Base-by-base conservation (phyloP, 2,113 vertebrate genomes). In the Thryonomys swinderianus region DNA sequence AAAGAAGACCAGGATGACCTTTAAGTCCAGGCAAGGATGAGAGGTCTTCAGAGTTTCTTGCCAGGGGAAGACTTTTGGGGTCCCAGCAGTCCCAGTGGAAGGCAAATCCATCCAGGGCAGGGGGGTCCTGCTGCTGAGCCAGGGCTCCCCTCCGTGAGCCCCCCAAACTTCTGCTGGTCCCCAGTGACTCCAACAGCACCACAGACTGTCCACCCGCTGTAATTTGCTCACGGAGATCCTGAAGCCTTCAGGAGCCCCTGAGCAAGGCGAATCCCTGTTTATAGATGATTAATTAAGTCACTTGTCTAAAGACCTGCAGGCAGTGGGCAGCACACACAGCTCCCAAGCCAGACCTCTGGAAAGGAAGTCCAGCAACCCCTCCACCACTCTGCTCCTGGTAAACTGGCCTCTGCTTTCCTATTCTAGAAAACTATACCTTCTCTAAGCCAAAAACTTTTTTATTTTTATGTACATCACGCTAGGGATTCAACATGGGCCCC, bases 181-280 rank as follows among this genome's bases (percentile, higher is more conserved):
- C 14, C 21, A 30, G 69, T 59, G 32, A 18, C 34, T 20, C 3
- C 3, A 7, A 34, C 34, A 37, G 8, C 18, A 6, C 10, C 18
- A 23, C 4, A 3, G 21, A 3, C 2, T 3, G 1, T 3, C 7
- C 20, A 7, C 40, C 9, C 17, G 74, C 66, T 48, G 59, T 10
- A 37, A 3, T 0, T 2, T 11, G 10, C 45, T 34, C 84, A 23
- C 57, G 7, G 8, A 10, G 1, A 37, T 76, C 57, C 64, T 1
- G 37, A 88, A 78, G 42, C 85, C 51, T n/a, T 57, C n/a, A 30
- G 37, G 55, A 73, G 17, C 13, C 27, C n/a, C 2, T 0, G 0
- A 89, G 61, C 45, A 89, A 91, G 13, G 79, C 48, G 42, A 83
- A 27, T 25, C 34, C n/a, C 82, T 93, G 17, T 25, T 78, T 40